Evolutionary conservation across 2,888 invertebrate genomes (phyloP).

Genomic region (Nymphalis urticae): DNA sequence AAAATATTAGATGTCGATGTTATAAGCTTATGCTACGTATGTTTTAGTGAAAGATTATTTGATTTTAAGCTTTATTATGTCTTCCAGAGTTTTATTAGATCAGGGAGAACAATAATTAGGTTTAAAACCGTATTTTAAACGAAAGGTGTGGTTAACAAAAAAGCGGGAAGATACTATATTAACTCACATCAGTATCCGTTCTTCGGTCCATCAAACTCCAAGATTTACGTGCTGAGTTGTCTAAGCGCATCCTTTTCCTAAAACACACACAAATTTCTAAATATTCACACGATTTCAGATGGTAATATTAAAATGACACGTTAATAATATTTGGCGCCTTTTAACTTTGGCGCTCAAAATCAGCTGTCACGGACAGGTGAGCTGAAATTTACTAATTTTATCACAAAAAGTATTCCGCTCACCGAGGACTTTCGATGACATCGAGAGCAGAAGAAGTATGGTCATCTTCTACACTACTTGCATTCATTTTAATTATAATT

Average conservation of each 20-base stretch:
- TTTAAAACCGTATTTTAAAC: neutral
- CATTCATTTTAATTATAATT: constrained; percentile 52
- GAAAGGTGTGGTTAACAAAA: constrained; percentile 43
- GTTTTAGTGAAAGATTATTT: no score
- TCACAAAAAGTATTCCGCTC: constrained; percentile 44
- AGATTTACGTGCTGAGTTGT: constrained; percentile 61
- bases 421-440: constrained; percentile 64
- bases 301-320: constrained; percentile 35
- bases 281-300: constrained; percentile 9
- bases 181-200: constrained; percentile 70
- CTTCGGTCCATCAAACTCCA: constrained; percentile 75
- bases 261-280: constrained; percentile 28
- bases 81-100: neutral
- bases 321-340: constrained; percentile 62
- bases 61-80: no score
- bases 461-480: constrained; percentile 54
- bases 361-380: constrained; percentile 68
- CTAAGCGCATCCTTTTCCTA: constrained; percentile 67
- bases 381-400: constrained; percentile 39
- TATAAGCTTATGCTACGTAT: no score
- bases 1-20: no score
- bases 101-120: neutral
- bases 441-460: constrained; percentile 48
- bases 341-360: constrained; percentile 75
- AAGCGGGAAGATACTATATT: constrained; percentile 54